Percentiles rank a stretch among this genome's conserved stretches.
Evolutionary conservation across 35 echinoderm and acorn worm genomes (phyloP).

Genomic region (Holothuria glaberrima): DNA sequence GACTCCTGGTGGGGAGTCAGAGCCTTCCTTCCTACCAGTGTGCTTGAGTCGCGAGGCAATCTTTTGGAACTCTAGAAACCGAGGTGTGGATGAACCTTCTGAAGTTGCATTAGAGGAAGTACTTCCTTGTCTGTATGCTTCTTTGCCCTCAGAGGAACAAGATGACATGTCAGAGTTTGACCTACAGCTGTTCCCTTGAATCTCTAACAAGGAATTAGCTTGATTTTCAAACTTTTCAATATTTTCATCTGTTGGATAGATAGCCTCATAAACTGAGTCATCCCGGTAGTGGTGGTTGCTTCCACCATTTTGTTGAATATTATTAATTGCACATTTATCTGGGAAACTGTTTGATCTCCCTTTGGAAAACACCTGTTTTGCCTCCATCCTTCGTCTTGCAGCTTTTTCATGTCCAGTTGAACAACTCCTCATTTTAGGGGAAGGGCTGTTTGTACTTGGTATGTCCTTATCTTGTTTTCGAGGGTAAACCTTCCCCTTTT

Average conservation of each 20-base stretch:
- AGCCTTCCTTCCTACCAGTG: slow-evolving; percentile 31
- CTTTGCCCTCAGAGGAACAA: slow-evolving; percentile 8
- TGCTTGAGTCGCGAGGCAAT: slow-evolving; percentile 24
- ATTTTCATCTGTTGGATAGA: slow-evolving; percentile 25
- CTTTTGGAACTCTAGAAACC: slow-evolving; percentile 48
- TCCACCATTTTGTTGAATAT: neutral
- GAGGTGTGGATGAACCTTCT: neutral
- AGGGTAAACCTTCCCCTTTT: neutral
- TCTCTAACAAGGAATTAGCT: slow-evolving; percentile 23
- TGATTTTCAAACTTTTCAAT: slow-evolving; percentile 35
- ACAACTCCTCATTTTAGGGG: neutral
- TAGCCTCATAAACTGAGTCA: slow-evolving; percentile 14
- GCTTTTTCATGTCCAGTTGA: neutral
- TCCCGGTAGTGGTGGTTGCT: neutral
- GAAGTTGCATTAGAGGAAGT: neutral
- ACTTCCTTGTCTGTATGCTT: neutral
- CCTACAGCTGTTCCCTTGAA: neutral
- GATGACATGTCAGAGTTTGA: slow-evolving; percentile 22
- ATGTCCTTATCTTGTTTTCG: neutral
- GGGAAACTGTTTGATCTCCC: slow-evolving; percentile 17
- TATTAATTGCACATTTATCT: slow-evolving; percentile 1
- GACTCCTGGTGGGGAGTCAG: neutral
- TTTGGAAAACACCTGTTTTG: neutral
- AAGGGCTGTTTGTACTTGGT: slow-evolving; percentile 2
- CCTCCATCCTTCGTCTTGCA: neutral